Evolutionary conservation across 1,140 invertebrate species (phyloP), one percentile per base, ranked within the genome.

Genomic region (Patella vulgata): DNA sequence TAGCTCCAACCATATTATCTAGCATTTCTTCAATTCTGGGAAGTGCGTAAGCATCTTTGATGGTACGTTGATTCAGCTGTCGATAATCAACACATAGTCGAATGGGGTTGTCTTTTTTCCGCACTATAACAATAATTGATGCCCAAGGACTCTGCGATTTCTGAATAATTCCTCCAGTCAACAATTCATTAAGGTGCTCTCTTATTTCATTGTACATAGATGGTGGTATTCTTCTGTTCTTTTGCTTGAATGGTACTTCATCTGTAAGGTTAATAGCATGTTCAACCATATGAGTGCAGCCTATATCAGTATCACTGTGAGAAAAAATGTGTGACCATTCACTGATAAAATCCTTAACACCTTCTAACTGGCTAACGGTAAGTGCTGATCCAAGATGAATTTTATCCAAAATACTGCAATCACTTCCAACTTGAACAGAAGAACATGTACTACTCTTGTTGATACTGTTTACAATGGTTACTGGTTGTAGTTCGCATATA

Each of bases 21-120:
- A 89, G 54, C 5, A 71, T 68, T 14, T 86, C 85, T 19, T 87
- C 81, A 39, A 88, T 86, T 1, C 74, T 50, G 0, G 85, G 86
- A 4, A 89, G 56, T 70, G 87, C 87, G 69, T 85, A 88, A 44
- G 62, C 72, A 68, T 88, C 86, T 43, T 75, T 68, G 0, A 78
- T 72, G 0, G 80, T 87, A 0, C 55, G 70, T 57, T 17, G 9
- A 66, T 88, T 88, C 17, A 89, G 40, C 23, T 54, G 47, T 40
- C 86, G 48, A 66, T 78, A 88, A 71, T 89, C 85, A 2, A 87
- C 62, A 61, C 77, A 85, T 36, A 74, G 48, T 19, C 69, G 59
- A 85, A 58, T 58, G 78, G 14, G 44, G 54, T 47, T 63, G 40
- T 63, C 50, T 27, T 64, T 70, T 44, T 70, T 70, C 33, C 52